phyloP scores from a whole-genome alignment of 2,113 vertebrate genomes.

The Sinocyclocheilus anophthalmus region DNA sequence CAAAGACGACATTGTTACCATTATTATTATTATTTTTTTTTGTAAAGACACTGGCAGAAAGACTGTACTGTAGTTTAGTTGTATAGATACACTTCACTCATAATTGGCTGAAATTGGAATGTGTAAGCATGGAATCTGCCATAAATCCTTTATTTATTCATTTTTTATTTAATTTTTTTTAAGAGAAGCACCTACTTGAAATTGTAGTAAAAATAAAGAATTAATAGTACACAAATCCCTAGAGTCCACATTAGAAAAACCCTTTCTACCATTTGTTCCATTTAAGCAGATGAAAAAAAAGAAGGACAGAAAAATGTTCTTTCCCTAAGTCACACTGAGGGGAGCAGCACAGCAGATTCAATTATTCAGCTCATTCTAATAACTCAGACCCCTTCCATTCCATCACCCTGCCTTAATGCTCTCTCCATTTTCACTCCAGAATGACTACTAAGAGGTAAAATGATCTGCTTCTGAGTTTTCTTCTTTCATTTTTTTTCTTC shows the following conservation, averaged over 20 bases:
- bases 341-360: slow-evolving; percentile 30
- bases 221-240: not conserved
- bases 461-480: slow-evolving; percentile 56
- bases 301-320: not conserved
- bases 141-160: not conserved
- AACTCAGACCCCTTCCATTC: slow-evolving; percentile 41
- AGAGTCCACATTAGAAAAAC: slow-evolving; percentile 2
- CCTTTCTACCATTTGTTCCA: slow-evolving; percentile 36
- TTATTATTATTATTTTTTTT: not conserved
- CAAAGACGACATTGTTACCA: not conserved
- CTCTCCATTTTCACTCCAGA: slow-evolving; percentile 53
- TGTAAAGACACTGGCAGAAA: not conserved
- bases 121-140: not conserved
- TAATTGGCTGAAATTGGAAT: not conserved
- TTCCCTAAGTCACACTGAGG: not conserved
- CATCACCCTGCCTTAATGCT: slow-evolving; percentile 34
- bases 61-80: not conserved
- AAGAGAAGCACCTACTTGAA: not conserved
- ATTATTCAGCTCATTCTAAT: slow-evolving; percentile 46
- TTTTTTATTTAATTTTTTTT: not conserved
- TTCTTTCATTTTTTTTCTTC: slow-evolving; percentile 52
- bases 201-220: not conserved
- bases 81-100: not conserved
- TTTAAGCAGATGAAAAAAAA: slow-evolving; percentile 19
- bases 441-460: slow-evolving; percentile 47